Conservation (phyloP, 2,888 invertebrate genomes). For the Tenthredo notha region DNA sequence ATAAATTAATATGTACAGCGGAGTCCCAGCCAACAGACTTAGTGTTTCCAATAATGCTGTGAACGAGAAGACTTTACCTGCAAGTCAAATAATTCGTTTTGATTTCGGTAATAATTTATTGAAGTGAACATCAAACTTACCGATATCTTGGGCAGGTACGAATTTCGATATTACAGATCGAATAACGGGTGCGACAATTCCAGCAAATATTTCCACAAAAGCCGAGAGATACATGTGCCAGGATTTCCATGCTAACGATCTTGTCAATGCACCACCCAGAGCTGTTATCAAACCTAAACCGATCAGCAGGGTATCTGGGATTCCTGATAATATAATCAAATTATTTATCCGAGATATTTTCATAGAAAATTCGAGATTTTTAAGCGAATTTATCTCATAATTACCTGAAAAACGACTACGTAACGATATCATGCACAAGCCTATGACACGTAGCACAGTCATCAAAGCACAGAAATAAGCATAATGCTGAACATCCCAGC, state of each 20-base stretch:
- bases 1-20: slow-evolving; percentile 84
- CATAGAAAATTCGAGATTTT: background rate
- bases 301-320: slow-evolving; percentile 66
- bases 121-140: slow-evolving; percentile 68
- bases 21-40: slow-evolving; percentile 82
- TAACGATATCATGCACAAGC: slow-evolving; percentile 65
- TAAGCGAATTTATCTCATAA: background rate
- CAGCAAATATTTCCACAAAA: slow-evolving; percentile 79
- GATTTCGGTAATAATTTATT: background rate
- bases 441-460: slow-evolving; percentile 80
- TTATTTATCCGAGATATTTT: background rate
- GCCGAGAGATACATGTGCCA: slow-evolving; percentile 78
- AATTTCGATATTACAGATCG: slow-evolving; percentile 83
- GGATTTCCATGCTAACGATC: slow-evolving; percentile 66
- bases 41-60: slow-evolving; percentile 84
- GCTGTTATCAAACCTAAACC: slow-evolving; percentile 58
- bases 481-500: slow-evolving; percentile 84
- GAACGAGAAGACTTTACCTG: slow-evolving; percentile 85
- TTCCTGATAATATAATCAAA: slow-evolving; percentile 55
- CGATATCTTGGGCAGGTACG: slow-evolving; percentile 82
- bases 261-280: slow-evolving; percentile 56
- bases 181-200: slow-evolving; percentile 81
- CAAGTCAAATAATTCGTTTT: background rate
- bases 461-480: slow-evolving; percentile 81
- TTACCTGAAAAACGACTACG: background rate